These are phyloP conservation scores for Thumatha senex DNA, from an alignment of 2,888 invertebrate species.

Conservation along the genomic window DNA sequence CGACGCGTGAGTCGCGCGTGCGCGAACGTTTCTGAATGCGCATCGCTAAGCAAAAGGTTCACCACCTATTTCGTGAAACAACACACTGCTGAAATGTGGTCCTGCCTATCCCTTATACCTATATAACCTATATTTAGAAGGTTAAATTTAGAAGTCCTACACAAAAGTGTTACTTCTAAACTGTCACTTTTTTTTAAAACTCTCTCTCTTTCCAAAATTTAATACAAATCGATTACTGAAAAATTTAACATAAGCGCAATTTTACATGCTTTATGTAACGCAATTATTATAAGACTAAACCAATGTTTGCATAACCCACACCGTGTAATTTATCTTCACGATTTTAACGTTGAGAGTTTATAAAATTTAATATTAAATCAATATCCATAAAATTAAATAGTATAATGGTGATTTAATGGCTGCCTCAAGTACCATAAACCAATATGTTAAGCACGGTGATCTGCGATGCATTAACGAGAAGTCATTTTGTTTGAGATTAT, in stretches of 20 bases:
- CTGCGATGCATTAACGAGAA: constrained; percentile 23
- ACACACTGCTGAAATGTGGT: too few species aligned
- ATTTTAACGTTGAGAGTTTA: constrained; percentile 26
- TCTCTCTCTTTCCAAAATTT: too few species aligned
- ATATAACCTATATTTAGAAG: too few species aligned
- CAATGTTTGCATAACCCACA: constrained; percentile 34
- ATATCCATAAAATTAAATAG: constrained; percentile 46
- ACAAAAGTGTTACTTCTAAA: too few species aligned
- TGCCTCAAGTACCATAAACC: constrained; percentile 46
- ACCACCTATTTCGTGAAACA: too few species aligned
- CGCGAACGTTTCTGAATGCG: too few species aligned
- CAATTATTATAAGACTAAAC: constrained; percentile 25
- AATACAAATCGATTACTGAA: constrained; percentile 19
- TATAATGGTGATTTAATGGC: constrained; percentile 54
- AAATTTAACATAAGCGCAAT: constrained; percentile 19
- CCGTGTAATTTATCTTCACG: constrained; percentile 29
- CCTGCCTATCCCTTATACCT: too few species aligned
- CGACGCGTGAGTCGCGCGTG: too few species aligned
- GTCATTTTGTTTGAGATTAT: constrained; percentile 14
- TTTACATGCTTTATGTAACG: constrained; percentile 29
- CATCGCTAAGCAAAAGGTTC: too few species aligned
- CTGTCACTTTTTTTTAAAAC: too few species aligned
- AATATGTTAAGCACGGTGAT: constrained; percentile 43
- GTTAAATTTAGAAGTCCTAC: too few species aligned
- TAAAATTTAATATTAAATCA: constrained; percentile 40